These are phyloP conservation scores for Crioceris asparagi DNA, from an alignment of 2,888 invertebrate genomes.

Conservation along the genomic window DNA sequence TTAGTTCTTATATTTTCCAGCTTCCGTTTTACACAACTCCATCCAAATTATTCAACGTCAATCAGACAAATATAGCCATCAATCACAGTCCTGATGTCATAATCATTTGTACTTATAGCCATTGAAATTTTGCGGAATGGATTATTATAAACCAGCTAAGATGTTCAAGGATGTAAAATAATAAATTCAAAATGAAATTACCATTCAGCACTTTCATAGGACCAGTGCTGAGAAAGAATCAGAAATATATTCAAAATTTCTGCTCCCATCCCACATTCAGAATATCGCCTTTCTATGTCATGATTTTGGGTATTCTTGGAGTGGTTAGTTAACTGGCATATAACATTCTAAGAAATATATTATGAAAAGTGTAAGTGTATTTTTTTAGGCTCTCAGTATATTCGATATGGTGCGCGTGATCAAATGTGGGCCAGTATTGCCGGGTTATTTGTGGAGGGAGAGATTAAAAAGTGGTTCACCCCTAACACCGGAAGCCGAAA, in stretches of 20 bases:
- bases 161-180: no score
- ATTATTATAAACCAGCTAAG: no score
- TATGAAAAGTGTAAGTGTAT: constrained; percentile 2
- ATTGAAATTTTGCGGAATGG: no score
- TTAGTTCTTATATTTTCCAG: no score
- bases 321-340: no score
- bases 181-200: constrained; percentile 26
- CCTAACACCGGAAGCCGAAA: constrained; percentile 28
- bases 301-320: constrained; percentile 31
- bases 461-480: constrained; percentile 26
- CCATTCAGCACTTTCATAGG: constrained; percentile 29
- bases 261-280: constrained; percentile 27
- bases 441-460: constrained; percentile 27
- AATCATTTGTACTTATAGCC: no score
- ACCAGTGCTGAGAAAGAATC: constrained; percentile 24
- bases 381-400: constrained; percentile 29
- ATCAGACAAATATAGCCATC: no score
- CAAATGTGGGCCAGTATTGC: constrained; percentile 28
- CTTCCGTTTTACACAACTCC: no score
- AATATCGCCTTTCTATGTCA: constrained; percentile 29
- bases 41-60: no score
- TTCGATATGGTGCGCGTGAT: constrained; percentile 32
- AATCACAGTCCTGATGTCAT: no score
- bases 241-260: constrained; percentile 21
- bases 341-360: no score